Evolutionary conservation across 2,797 vertebrate species (phyloP), one percentile per base, ranked within the genome.

Genomic region (Adelosebastes latens): DNA sequence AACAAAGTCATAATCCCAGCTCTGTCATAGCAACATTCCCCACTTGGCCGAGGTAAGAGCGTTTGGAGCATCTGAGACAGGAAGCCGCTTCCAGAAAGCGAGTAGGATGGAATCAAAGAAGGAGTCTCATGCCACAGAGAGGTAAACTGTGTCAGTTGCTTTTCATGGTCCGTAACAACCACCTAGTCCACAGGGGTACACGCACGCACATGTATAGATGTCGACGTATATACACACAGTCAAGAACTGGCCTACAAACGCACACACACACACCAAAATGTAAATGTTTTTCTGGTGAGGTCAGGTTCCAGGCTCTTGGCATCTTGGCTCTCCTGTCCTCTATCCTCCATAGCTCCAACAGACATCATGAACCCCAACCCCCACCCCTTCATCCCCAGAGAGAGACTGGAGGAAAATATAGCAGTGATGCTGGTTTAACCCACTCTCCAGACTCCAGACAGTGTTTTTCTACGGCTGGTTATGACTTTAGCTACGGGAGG

Each of bases 401-500:
- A 89, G 85, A 80, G 65, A 81, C 81, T 56, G 56, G 67, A 81
- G 87, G 83, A 88, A 89, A 90, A 91, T 88, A 87, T 80, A 85
- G 91, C 86, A 53, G 76, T 67, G 78, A 88, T 88, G 89, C 91
- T 91, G 85, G 79, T 95, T 95, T 93, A 91, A 96, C 90, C 92
- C 82, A 87, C 92, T 93, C 91, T 93, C 87, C 91, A 93, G 92
- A 93, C 92, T 93, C 90, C 92, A 93, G 93, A 91, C 92, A 69
- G 89, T 92, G 94, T 95, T 95, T 94, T 93, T 91, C 87, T 91
- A 90, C 46, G 80, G 75, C 90, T 82, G 91, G 90, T 93, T 94
- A 94, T 93, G 94, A 93, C 92, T 94, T 90, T 82, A 92, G 87
- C 93, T 86, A 91, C 82, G 61, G 93, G 94, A 94, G 94, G 91